Evolutionary conservation across 2,797 vertebrate genomes (phyloP), one percentile per base, ranked within the genome.

Genomic region (Pipistrellus nathusii): DNA sequence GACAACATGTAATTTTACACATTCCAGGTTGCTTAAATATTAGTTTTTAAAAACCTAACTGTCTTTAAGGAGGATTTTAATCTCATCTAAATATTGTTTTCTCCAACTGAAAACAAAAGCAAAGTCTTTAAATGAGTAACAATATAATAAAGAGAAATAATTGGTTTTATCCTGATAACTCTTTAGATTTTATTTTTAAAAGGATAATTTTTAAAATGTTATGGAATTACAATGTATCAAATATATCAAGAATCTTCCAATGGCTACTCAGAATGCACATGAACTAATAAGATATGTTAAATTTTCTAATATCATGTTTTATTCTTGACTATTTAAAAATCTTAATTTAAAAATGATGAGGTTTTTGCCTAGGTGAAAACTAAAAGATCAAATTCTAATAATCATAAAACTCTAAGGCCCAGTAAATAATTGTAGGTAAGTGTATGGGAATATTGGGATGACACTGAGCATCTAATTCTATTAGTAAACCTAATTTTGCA

Each of bases 401-500:
- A n/a, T 27, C 57, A 46, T 83, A 94, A 90, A 87, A 80, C 35
- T 88, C 12, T 73, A 78, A 90, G 21, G 3, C 2, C 17, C 15
- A 27, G 13, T 88, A 88, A 92, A 93, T 71, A 90, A 71, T 17
- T 76, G 3, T 88, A 35, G 48, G 51, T 69, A 85, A 82, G 59
- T 69, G 9, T 30, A 38, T 55, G n/a, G 38, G 12, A 69, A 75
- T 80, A 87, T 13, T 88, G 20, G 35, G 35, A 59, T 83, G 53
- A 78, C 51, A 81, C 10, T 8, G 6, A 64, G 53, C 44, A 23
- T 30, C 64, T 84, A 62, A 64, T 96, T 95, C 95, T 57, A 94
- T 95, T 88, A 94, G 83, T 57, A 93, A 95, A 85, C 9, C 27
- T 92, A 87, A 88, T 92, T 96, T 94, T 84, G 44, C 72, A 90